phyloP scores from a whole-genome alignment of 2,113 vertebrate genomes.

The Atherinomorus stipes region DNA sequence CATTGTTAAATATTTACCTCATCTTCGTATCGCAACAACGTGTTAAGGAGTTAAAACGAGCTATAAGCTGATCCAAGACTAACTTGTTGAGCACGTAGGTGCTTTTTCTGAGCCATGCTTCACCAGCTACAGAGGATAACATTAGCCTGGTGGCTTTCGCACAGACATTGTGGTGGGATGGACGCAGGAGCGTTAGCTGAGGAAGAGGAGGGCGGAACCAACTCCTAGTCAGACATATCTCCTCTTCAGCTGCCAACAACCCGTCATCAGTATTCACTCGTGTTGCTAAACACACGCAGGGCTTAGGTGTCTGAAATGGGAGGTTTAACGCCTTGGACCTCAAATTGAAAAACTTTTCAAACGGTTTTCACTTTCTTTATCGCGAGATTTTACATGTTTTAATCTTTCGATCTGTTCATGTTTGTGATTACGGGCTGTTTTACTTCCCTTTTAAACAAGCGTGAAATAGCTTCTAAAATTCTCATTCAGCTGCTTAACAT shows the following conservation, averaged over 20 bases:
- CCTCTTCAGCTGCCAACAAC: constrained; percentile 1
- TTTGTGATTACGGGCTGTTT: not conserved
- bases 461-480: no score
- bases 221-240: constrained; percentile 21
- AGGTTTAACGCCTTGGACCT: no score
- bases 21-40: fast-evolving
- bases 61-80: no score
- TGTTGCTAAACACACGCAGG: not conserved
- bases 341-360: no score
- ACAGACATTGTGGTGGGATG: constrained; percentile 71
- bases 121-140: constrained; percentile 17
- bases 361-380: not conserved
- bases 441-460: no score
- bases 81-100: not conserved
- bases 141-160: constrained; percentile 33
- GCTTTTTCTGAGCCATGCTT: not conserved
- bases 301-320: not conserved
- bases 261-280: constrained; percentile 4
- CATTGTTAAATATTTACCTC: not conserved
- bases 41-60: no score
- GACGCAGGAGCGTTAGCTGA: constrained; percentile 17
- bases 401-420: not conserved
- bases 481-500: no score
- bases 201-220: constrained; percentile 62
- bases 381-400: not conserved